These are phyloP conservation scores for Zeugodacus cucurbitae DNA, from an alignment of 1,140 invertebrate genomes.

Conservation along the genomic window DNA sequence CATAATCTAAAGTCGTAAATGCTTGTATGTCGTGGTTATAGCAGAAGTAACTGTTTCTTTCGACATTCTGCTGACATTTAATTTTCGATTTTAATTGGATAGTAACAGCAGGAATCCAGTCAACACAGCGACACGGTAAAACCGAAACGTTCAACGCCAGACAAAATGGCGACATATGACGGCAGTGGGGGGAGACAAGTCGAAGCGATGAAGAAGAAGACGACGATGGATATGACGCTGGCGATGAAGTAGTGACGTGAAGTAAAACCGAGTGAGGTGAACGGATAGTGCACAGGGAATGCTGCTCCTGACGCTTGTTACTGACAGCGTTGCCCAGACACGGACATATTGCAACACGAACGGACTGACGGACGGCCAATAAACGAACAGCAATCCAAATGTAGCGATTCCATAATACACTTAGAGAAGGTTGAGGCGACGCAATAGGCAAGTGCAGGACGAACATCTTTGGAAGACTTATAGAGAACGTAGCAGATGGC, in stretches of 20 bases:
- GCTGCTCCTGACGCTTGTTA: not conserved
- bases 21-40: not conserved
- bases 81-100: constrained; percentile 58
- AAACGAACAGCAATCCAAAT: not conserved
- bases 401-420: not conserved
- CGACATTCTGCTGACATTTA: constrained; percentile 46
- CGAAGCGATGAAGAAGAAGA: not conserved
- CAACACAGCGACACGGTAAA: constrained; percentile 18
- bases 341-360: not conserved
- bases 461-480: not conserved
- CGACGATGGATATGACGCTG: not conserved
- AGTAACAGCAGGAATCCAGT: constrained; percentile 63
- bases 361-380: not conserved
- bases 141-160: constrained; percentile 27
- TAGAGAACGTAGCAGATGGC: not conserved
- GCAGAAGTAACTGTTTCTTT: constrained; percentile 36
- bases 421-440: not conserved
- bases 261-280: not conserved
- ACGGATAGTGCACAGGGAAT: not conserved
- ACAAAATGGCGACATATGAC: constrained; percentile 40
- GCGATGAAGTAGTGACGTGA: not conserved
- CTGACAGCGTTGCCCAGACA: not conserved
- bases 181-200: not conserved
- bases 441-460: not conserved
- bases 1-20: constrained; percentile 32